Base-by-base conservation (phyloP, 2,888 invertebrate species). In the Drosophila paucipuncta region DNA sequence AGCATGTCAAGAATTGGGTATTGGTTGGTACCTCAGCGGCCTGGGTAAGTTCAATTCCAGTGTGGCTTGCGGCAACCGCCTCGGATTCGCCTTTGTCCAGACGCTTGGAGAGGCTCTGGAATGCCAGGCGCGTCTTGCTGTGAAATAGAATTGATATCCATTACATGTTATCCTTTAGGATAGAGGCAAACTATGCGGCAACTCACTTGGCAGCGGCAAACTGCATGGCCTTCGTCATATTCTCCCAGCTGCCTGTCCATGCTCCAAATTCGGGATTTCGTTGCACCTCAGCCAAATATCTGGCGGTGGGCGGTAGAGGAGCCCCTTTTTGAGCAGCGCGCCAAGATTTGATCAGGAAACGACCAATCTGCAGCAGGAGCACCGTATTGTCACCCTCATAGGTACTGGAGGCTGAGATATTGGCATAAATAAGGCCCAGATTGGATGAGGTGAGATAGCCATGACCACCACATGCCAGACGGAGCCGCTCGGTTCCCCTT, bases 321-420 rank as follows among this genome's bases (percentile, higher is more conserved):
- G 94, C 93, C 0, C 96, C 95, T 52, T 94, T 94, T 5, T 93
- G 82, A 0, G 95, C 95, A 75, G 95, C 95, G 81, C 95, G 95
- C 95, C 96, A 97, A 2, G 95, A 95, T 93, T 98, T 98, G 80
- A 97, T 95, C 22, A 98, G 94, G 92, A 96, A 98, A 80, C 96
- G 94, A 2, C 98, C 98, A 2, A 97, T 97, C 94, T 99, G 99
- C 63, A 99, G 94, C 63, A 97, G 94, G 86, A 99, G 94, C 43
- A 99, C 98, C 0, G 98, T 98, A 93, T 99, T 99, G 94, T 99
- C 99, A 0, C 99, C 99, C 94, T 99, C 99, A 92, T 98, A 99
- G 1, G 98, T 99, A 92, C 96, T 96, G 66, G 97, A 96, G 22
- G 98, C 98, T 0, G 97, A 97, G 33, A 96, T 95, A 71, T 95